A percentile compares a stretch with the other conserved stretches of the same genome.
These are phyloP conservation scores for Malthinus flaveolus DNA, from an alignment of 2,888 invertebrate genomes.

Conservation along the genomic window DNA sequence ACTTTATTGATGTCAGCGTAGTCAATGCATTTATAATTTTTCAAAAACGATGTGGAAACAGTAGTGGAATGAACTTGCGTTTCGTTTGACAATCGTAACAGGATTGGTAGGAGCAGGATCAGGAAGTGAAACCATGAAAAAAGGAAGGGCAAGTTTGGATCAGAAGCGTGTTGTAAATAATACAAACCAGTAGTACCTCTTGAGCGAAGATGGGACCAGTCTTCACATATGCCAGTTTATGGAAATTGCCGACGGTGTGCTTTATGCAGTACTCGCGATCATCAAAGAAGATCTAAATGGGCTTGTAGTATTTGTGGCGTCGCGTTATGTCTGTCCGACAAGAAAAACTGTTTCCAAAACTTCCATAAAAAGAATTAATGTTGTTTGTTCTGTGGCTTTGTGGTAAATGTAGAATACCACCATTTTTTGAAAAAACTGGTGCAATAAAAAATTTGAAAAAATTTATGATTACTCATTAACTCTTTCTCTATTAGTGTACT, in stretches of 20 bases:
- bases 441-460: too few relatives aligned
- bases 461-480: too few relatives aligned
- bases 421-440: too few relatives aligned
- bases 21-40: slow-evolving; percentile 5
- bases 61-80: neutral
- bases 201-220: neutral
- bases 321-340: slow-evolving; percentile 3
- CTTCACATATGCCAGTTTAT: neutral
- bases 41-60: neutral
- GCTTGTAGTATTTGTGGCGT: slow-evolving; percentile 5
- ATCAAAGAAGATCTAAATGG: neutral
- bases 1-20: neutral
- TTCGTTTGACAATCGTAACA: neutral
- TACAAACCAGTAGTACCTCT: neutral
- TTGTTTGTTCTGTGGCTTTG: too few relatives aligned
- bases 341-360: neutral
- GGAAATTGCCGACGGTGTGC: slow-evolving; percentile 4
- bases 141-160: neutral
- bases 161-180: neutral
- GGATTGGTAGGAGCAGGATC: neutral
- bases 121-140: neutral
- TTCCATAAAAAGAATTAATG: slow-evolving; percentile 2
- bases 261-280: slow-evolving; percentile 3
- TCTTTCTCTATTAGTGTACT: too few relatives aligned
- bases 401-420: too few relatives aligned